phyloP scores from a whole-genome alignment of 1,140 invertebrate genomes.

The Musca domestica region DNA sequence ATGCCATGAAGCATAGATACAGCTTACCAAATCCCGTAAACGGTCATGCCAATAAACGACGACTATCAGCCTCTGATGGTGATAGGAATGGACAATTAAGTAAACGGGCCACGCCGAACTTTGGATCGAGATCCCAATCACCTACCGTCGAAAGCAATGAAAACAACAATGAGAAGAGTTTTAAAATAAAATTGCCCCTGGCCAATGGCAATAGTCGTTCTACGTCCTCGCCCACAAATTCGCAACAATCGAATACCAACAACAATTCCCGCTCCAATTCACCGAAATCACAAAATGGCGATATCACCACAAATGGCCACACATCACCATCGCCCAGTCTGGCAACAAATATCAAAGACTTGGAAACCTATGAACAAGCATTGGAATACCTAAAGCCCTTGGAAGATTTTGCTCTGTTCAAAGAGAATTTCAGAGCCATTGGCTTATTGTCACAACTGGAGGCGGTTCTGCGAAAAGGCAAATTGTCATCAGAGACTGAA shows the following conservation, averaged over 20 bases:
- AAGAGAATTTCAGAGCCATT: constrained; percentile 50
- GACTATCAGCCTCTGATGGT: no score
- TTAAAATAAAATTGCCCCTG: constrained; percentile 1
- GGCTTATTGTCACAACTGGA: constrained; percentile 47
- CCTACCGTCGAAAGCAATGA: not conserved
- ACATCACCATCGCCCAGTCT: constrained; percentile 33
- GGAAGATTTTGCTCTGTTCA: constrained; percentile 49
- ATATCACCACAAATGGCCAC: constrained; percentile 36
- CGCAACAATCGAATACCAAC: not conserved
- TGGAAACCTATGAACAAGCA: constrained; percentile 44
- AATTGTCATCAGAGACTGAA: constrained; percentile 17
- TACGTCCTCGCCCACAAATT: not conserved
- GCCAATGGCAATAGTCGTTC: constrained; percentile 20
- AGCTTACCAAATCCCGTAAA: no score
- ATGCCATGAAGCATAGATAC: no score
- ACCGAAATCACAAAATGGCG: constrained; percentile 3
- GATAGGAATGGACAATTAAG: no score
- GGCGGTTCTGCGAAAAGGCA: constrained; percentile 42
- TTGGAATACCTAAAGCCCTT: constrained; percentile 46
- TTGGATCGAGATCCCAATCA: no score
- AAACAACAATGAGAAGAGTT: not conserved
- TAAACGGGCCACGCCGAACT: no score
- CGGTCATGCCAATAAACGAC: no score
- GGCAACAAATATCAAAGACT: constrained; percentile 29
- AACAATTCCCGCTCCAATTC: not conserved